Evolutionary conservation across 2,888 invertebrate species (phyloP).

Genomic region (Trissolcus japonicus): DNA sequence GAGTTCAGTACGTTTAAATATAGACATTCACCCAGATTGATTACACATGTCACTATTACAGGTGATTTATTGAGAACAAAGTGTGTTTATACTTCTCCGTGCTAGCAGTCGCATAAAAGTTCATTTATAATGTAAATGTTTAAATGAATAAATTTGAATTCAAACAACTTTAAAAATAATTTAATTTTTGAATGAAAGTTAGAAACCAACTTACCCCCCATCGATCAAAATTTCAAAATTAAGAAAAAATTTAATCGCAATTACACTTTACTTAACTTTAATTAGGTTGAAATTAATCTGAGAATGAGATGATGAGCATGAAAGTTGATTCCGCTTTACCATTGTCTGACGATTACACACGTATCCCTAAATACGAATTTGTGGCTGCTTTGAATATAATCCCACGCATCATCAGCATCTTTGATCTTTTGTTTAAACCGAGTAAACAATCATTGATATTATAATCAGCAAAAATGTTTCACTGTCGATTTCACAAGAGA

Average conservation of each 20-base stretch:
- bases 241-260: slow-evolving; percentile 17
- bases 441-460: slow-evolving; percentile 13
- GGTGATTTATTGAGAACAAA: too few relatives aligned
- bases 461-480: slow-evolving; percentile 48
- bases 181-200: neutral
- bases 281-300: slow-evolving; percentile 44
- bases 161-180: neutral
- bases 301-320: slow-evolving; percentile 22
- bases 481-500: slow-evolving; percentile 66
- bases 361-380: slow-evolving; percentile 9
- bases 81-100: too few relatives aligned
- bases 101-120: too few relatives aligned
- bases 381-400: slow-evolving; percentile 5
- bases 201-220: neutral
- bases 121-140: too few relatives aligned
- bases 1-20: too few relatives aligned
- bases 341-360: slow-evolving; percentile 11
- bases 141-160: neutral
- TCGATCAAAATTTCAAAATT: neutral
- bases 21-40: too few relatives aligned
- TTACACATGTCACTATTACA: too few relatives aligned
- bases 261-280: slow-evolving; percentile 19
- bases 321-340: slow-evolving; percentile 22
- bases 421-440: neutral
- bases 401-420: slow-evolving; percentile 7